phyloP scores from a whole-genome alignment of 2,113 vertebrate species.

The Aix galericulata region DNA sequence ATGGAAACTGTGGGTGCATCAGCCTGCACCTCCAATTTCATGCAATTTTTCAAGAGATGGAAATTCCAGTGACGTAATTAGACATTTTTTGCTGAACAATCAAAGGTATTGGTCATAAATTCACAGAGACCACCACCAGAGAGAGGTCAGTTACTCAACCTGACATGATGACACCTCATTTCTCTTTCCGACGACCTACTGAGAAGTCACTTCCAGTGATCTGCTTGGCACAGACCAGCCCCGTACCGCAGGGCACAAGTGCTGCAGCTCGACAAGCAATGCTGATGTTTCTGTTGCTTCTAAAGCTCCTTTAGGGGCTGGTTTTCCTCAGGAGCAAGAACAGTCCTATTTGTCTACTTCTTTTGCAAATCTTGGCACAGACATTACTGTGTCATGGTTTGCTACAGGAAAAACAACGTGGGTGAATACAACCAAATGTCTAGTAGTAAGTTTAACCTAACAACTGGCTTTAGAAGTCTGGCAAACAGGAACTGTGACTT shows the following conservation, averaged over 20 bases:
- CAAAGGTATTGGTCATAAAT: not conserved
- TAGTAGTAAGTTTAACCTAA: not conserved
- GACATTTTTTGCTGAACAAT: not conserved
- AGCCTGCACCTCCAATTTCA: not conserved
- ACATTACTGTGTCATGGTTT: not conserved
- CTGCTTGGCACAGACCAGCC: not conserved
- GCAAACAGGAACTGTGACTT: not conserved
- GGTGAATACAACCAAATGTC: not conserved
- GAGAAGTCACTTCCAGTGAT: not conserved
- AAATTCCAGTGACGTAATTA: not conserved
- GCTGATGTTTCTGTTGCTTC: not conserved
- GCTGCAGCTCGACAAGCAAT: not conserved
- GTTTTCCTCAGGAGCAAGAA: not conserved
- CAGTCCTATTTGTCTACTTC: not conserved
- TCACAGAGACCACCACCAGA: not conserved
- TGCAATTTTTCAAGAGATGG: not conserved
- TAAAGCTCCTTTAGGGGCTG: not conserved
- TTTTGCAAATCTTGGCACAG: not conserved
- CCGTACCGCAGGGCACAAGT: not conserved
- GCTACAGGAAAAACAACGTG: not conserved
- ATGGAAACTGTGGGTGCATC: rapidly evolving
- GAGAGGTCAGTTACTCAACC: not conserved
- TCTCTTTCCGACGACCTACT: not conserved
- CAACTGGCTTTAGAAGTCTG: not conserved
- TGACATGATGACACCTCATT: not conserved